Conservation (phyloP, 2,797 vertebrate genomes). For the Sphenodon punctatus region DNA sequence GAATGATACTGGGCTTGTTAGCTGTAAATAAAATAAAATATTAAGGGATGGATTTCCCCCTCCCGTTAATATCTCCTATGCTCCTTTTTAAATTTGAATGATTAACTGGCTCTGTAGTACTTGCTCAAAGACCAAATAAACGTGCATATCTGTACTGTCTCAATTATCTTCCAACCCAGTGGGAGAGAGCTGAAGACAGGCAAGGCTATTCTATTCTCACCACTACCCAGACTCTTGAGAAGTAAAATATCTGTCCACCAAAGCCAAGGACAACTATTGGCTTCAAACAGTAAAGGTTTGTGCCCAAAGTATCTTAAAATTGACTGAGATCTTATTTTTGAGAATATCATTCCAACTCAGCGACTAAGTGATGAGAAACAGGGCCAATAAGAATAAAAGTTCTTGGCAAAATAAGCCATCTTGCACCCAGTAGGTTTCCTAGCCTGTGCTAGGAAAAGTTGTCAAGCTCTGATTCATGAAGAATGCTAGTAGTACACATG, state of each 20-base stretch:
- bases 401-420: not conserved
- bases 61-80: not conserved
- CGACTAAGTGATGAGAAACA: not conserved
- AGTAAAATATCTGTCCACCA: too few species aligned
- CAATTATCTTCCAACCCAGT: not conserved
- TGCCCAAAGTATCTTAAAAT: too few species aligned
- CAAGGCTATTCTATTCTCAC: too few species aligned
- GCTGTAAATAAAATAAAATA: too few species aligned
- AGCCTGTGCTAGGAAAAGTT: too few species aligned
- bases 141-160: too few species aligned
- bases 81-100: not conserved
- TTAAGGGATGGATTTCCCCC: not conserved
- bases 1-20: too few species aligned
- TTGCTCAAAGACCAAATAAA: not conserved
- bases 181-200: too few species aligned
- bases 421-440: not conserved
- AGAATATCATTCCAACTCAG: not conserved
- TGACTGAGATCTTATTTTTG: too few species aligned
- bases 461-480: constrained; percentile 1
- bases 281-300: not conserved
- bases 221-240: too few species aligned
- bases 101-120: not conserved
- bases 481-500: not conserved
- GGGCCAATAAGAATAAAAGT: not conserved
- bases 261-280: too few species aligned